phyloP scores from a whole-genome alignment of 1,140 invertebrate species.

The Probaryconus sp. region DNA sequence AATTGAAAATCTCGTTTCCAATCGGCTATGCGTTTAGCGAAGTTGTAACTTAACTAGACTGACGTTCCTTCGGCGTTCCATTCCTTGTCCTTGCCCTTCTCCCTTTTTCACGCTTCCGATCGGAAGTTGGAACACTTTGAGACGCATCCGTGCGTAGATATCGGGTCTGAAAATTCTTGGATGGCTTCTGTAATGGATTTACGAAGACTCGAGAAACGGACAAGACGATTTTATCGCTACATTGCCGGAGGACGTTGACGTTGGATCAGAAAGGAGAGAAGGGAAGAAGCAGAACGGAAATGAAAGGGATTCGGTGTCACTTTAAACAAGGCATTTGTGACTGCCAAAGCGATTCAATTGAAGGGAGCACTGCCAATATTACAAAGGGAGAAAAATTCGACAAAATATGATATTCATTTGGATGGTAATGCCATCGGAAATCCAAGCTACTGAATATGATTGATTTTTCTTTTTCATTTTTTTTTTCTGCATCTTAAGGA shows the following conservation, averaged over 20 bases:
- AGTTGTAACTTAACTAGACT: slow-evolving; percentile 9
- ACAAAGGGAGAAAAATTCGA: slow-evolving; percentile 3
- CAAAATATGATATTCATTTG: neutral
- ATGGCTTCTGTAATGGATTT: slow-evolving; percentile 48
- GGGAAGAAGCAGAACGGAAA: slow-evolving; percentile 44
- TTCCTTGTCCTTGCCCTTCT: slow-evolving; percentile 12
- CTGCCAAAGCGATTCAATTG: slow-evolving; percentile 5
- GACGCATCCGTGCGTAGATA: slow-evolving; percentile 50
- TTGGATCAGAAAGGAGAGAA: slow-evolving; percentile 33
- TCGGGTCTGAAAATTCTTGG: slow-evolving; percentile 49
- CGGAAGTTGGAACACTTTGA: slow-evolving; percentile 51
- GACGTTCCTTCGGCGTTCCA: slow-evolving; percentile 9
- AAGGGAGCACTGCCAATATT: slow-evolving; percentile 9
- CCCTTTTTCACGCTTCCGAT: slow-evolving; percentile 42
- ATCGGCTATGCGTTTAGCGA: slow-evolving; percentile 39
- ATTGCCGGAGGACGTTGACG: slow-evolving; percentile 37
- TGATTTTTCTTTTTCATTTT: too few relatives aligned
- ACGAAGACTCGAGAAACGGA: slow-evolving; percentile 47
- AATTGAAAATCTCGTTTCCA: too few relatives aligned
- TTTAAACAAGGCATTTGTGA: slow-evolving; percentile 52
- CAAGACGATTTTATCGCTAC: slow-evolving; percentile 56
- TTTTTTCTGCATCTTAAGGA: too few relatives aligned
- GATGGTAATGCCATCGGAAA: too few relatives aligned
- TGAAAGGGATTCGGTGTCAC: slow-evolving; percentile 54
- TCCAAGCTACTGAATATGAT: too few relatives aligned